Base-by-base conservation (phyloP, 1,140 invertebrate species). In the Akabosia matsudoensis region DNA sequence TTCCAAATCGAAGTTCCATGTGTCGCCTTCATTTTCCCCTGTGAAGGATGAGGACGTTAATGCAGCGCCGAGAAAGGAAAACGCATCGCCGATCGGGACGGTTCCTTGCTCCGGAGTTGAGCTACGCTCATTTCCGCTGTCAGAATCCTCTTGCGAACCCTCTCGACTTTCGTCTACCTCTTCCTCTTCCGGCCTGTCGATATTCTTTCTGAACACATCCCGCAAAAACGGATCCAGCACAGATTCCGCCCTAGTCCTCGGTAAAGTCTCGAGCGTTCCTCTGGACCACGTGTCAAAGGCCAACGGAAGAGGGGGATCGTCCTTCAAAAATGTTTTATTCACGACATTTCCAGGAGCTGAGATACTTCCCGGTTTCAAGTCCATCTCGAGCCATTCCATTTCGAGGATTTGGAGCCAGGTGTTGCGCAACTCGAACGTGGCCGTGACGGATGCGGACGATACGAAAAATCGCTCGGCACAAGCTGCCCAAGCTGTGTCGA, bases 401-500 rank as follows among this genome's bases (percentile, higher is more conserved):
- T 72, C 70, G 16, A 45, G 22, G 1, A 72, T 37, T 72, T 34
- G 34, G 2, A 72, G 26, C 70, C 70, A 72, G 4, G 70, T 45
- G 28, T 72, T 51, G 18, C 70, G 34, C 70, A 72, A 45, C 2
- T 72, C 70, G 24, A 72, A 34, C 13, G 16, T 72, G 70, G 24
- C 33, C 4, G 26, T 45, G 4, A 51, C 7, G 10, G 33, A 22
- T 13, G 70, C 70, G 4, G 70, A 2, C 1, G 33, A 37, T 3
- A 22, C 28, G 24, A 45, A 72, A 72, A 72, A 72, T 51, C 70
- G 2, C 28, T 72, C 70, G 18, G 70, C 70, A 22, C 70, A 72
- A 37, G 30, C 30, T 3, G 3, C 45, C 70, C 70, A 72, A 2
- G 70, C 70, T 14, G 3, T 7, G 2, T 72, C 70, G 7, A 13